A percentile compares a stretch with the other conserved stretches of the same genome.
Evolutionary conservation across 2,888 invertebrate genomes (phyloP).

Genomic region (Theretra japonica): DNA sequence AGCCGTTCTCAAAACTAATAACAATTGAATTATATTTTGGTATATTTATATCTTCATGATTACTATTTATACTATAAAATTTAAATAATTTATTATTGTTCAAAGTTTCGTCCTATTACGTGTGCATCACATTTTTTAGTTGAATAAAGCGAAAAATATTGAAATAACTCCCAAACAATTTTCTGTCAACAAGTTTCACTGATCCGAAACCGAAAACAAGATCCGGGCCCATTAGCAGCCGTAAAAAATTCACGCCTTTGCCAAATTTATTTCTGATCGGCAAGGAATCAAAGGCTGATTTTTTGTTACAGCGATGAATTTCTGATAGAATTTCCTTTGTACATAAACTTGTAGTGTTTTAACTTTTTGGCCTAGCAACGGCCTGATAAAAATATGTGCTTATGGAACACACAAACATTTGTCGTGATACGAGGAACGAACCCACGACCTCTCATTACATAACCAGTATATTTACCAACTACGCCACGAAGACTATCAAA

Average conservation of each 20-base stretch:
- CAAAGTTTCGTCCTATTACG: background rate
- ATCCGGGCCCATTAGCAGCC: constrained; percentile 24
- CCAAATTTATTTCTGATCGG: constrained; percentile 6
- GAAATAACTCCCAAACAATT: background rate
- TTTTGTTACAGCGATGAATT: background rate
- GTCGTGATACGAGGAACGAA: too few species aligned
- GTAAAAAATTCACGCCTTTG: constrained; percentile 27
- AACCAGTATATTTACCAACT: too few species aligned
- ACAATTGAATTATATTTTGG: too few species aligned
- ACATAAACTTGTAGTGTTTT: background rate
- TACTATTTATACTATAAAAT: too few species aligned
- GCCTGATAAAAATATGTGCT: too few species aligned
- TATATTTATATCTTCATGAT: too few species aligned
- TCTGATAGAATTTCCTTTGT: background rate
- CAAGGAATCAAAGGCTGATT: background rate
- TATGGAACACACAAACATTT: too few species aligned
- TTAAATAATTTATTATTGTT: background rate
- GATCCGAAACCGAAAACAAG: background rate
- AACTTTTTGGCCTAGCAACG: background rate
- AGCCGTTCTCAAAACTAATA: too few species aligned
- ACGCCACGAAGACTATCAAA: too few species aligned
- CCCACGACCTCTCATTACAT: too few species aligned
- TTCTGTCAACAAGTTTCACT: background rate
- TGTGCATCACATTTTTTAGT: background rate
- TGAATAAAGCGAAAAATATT: background rate